These are phyloP conservation scores for Protobothrops flavoviridis DNA, from an alignment of 2,113 vertebrate genomes.

Conservation along the genomic window DNA sequence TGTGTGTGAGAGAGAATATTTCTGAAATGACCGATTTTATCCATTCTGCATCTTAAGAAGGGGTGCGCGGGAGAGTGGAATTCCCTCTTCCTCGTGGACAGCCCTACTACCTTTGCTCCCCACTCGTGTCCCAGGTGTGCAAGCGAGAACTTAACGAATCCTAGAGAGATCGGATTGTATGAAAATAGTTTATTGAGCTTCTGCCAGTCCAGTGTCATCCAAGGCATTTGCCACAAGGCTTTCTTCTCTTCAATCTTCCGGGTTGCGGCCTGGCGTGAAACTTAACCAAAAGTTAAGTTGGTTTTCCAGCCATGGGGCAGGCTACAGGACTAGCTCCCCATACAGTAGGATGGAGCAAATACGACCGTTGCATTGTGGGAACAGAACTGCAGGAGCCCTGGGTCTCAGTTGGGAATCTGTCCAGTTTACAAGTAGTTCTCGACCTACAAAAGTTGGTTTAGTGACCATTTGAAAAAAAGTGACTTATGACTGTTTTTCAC, in stretches of 20 bases:
- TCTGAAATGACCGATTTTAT: neutral
- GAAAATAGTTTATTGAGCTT: constrained; percentile 37
- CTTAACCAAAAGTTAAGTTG: neutral
- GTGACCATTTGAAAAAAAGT: neutral
- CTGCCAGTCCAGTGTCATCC: neutral
- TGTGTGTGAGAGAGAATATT: too few species aligned
- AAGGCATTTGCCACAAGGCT: too few species aligned
- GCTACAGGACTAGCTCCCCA: neutral
- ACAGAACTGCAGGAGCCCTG: neutral
- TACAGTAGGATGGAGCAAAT: neutral
- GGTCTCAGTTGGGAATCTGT: neutral
- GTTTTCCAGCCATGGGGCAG: neutral
- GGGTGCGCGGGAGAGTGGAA: rapidly evolving
- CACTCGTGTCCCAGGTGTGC: too few species aligned
- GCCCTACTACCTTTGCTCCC: neutral
- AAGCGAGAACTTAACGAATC: neutral
- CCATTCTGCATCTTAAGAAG: neutral
- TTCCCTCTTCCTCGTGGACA: too few species aligned
- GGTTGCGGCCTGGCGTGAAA: neutral
- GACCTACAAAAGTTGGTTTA: neutral
- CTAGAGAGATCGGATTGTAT: neutral
- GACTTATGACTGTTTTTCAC: neutral
- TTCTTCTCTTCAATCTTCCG: neutral
- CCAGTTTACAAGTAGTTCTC: neutral
- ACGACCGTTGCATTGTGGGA: neutral